Conservation (phyloP, 1,140 invertebrate genomes). For the Meteorus sp. region DNA sequence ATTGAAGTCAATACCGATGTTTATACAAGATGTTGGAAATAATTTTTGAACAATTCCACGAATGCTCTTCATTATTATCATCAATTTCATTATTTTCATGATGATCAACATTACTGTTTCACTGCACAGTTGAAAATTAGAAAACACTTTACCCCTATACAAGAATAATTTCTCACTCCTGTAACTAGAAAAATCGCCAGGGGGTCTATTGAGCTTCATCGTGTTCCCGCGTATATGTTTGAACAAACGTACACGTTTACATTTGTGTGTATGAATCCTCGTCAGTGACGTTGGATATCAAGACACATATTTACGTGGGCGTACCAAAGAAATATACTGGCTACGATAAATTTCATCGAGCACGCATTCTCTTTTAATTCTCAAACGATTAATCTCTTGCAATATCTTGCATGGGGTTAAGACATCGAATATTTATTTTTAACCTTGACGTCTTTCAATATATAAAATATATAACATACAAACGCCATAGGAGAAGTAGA, state of each 20-base stretch:
- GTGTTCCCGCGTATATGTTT: background rate
- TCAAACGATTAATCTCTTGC: constrained; percentile 25
- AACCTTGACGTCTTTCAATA: background rate
- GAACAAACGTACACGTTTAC: background rate
- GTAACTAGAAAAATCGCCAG: too few relatives aligned
- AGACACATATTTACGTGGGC: constrained; percentile 31
- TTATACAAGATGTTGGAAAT: too few relatives aligned
- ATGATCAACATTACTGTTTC: too few relatives aligned
- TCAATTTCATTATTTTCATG: too few relatives aligned
- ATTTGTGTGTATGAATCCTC: constrained; percentile 16
- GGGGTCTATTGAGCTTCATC: too few relatives aligned
- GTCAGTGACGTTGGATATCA: constrained; percentile 29
- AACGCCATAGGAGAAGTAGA: background rate
- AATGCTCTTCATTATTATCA: too few relatives aligned
- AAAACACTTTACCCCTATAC: too few relatives aligned
- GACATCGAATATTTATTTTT: constrained; percentile 27
- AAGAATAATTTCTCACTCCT: too few relatives aligned
- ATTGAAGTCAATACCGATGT: too few relatives aligned
- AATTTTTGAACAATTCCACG: too few relatives aligned
- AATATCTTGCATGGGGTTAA: constrained; percentile 22
- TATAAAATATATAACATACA: background rate
- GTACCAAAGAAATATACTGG: constrained; percentile 30
- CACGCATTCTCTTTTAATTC: constrained; percentile 30
- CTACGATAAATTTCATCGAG: constrained; percentile 30
- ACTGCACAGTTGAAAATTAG: too few relatives aligned